Evolutionary conservation across 2,113 vertebrate species (phyloP).

Genomic region (Microtus richardsoni): DNA sequence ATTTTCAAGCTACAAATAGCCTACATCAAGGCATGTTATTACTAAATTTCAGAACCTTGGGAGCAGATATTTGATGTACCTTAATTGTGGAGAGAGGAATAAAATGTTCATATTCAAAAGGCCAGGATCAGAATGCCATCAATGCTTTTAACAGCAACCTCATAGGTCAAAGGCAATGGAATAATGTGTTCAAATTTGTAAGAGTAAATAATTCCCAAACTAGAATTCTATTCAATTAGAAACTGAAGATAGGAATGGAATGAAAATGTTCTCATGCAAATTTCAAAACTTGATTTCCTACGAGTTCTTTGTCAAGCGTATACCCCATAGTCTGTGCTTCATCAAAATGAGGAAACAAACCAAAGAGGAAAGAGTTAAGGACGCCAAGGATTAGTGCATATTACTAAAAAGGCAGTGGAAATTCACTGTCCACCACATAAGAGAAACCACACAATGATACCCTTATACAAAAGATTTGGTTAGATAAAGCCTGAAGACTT

Average conservation of each 20-base stretch:
- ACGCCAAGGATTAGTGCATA: not conserved
- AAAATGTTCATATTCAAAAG: conserved; percentile 35
- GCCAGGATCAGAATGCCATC: not conserved
- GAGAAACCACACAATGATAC: not conserved
- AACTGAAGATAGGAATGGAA: not conserved
- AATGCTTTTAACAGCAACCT: not conserved
- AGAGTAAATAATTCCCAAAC: not conserved
- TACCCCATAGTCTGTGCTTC: not conserved
- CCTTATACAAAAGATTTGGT: not conserved
- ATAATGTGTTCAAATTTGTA: not conserved
- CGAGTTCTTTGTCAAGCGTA: not conserved
- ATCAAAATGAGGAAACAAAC: conserved; percentile 7
- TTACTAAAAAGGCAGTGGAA: not conserved
- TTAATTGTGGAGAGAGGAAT: conserved; percentile 20
- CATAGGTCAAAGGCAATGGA: conserved; percentile 16
- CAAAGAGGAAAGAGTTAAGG: not conserved
- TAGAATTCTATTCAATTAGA: not conserved
- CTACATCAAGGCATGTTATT: not conserved
- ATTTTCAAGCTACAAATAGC: conserved; percentile 24
- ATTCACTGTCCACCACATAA: not conserved
- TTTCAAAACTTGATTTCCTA: not conserved
- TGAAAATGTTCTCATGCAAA: not conserved
- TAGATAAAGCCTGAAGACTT: not conserved
- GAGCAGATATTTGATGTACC: not conserved
- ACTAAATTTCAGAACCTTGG: conserved; percentile 29